phyloP scores from a whole-genome alignment of 1,140 invertebrate species.

The Zaprionus davidi region DNA sequence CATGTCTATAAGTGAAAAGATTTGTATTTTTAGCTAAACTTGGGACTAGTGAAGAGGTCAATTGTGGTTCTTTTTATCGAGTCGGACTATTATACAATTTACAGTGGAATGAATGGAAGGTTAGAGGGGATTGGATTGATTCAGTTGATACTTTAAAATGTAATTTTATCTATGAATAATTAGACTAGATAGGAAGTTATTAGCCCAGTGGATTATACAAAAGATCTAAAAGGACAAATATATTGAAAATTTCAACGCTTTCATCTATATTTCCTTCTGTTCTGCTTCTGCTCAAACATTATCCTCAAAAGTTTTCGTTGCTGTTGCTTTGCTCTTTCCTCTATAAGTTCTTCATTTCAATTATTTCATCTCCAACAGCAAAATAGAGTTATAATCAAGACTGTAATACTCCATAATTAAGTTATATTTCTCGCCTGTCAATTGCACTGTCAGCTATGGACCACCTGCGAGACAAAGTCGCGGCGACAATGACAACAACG shows the following conservation, averaged over 20 bases:
- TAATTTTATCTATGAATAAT: no score
- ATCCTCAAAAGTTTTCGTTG: no score
- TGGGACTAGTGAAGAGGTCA: neutral
- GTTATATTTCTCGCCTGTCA: slow-evolving; percentile 29
- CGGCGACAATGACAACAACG: neutral
- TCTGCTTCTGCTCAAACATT: no score
- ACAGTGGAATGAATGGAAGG: neutral
- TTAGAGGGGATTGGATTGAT: no score
- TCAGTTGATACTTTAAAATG: no score
- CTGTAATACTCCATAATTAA: slow-evolving; percentile 1
- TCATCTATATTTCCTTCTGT: no score
- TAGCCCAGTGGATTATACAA: no score
- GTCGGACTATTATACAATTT: neutral
- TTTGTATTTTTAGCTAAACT: slow-evolving; percentile 8
- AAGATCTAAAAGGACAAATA: no score
- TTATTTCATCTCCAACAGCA: neutral
- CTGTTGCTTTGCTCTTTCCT: neutral
- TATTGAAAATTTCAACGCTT: no score
- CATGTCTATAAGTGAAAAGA: neutral
- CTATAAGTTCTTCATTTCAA: neutral
- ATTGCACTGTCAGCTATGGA: slow-evolving; percentile 52
- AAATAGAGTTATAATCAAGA: neutral
- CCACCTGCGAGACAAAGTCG: slow-evolving; percentile 59
- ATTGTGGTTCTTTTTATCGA: neutral
- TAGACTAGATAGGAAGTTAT: no score